phyloP scores from a whole-genome alignment of 2,888 invertebrate genomes.

The Gerris lacustris region DNA sequence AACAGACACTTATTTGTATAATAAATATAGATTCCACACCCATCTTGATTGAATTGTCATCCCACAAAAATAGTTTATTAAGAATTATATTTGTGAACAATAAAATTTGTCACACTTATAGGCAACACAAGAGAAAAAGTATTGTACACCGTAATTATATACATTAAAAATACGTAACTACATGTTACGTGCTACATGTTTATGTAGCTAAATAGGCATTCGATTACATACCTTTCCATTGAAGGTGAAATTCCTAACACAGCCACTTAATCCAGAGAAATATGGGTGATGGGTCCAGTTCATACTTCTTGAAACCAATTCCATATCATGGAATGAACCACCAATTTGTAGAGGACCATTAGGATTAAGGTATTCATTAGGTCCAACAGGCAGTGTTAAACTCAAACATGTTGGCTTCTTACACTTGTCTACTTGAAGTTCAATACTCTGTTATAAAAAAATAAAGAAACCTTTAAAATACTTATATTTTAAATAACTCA shows the following conservation, averaged over 20 bases:
- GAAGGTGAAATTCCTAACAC: conserved; percentile 80
- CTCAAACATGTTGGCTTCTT: conserved; percentile 57
- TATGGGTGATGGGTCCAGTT: conserved; percentile 61
- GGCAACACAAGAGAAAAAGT: too few relatives aligned
- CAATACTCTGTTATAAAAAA: conserved; percentile 43
- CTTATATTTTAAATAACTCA: conserved; percentile 6
- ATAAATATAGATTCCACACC: too few relatives aligned
- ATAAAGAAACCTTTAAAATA: conserved; percentile 7
- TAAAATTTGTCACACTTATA: too few relatives aligned
- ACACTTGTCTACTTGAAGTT: conserved; percentile 67
- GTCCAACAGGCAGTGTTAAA: conserved; percentile 54
- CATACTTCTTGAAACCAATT: conserved; percentile 47
- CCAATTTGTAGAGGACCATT: conserved; percentile 82
- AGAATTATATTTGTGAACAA: too few relatives aligned
- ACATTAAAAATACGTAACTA: too few relatives aligned
- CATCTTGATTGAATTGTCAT: too few relatives aligned
- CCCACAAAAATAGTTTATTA: too few relatives aligned
- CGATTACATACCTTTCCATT: conserved; percentile 50
- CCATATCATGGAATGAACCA: conserved; percentile 55
- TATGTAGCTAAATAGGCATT: background rate
- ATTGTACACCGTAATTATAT: too few relatives aligned
- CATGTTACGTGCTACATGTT: too few relatives aligned
- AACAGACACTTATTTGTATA: too few relatives aligned
- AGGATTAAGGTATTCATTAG: conserved; percentile 59
- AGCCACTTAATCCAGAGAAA: conserved; percentile 66